Conservation (phyloP, 2,888 invertebrate species). For the Stictocephala bisonia region DNA sequence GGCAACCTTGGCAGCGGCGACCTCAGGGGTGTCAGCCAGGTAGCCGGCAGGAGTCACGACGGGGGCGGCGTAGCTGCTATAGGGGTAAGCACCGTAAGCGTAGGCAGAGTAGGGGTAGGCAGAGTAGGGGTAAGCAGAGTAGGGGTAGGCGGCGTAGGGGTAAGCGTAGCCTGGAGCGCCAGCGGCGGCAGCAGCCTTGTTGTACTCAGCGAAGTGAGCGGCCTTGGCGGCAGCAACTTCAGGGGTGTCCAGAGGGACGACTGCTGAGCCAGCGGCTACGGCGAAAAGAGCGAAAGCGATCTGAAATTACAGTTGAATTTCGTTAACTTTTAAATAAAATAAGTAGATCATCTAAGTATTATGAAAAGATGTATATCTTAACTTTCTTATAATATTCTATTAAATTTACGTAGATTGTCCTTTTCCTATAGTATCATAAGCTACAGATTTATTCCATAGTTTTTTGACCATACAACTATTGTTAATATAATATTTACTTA, state of each 20-base stretch:
- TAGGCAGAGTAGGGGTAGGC: conserved; percentile 34
- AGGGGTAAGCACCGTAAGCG: conserved; percentile 30
- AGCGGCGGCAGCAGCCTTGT: conserved; percentile 32
- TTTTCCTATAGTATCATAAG: too few relatives aligned
- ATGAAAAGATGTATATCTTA: too few relatives aligned
- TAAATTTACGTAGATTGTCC: too few relatives aligned
- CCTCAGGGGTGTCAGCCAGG: conserved; percentile 43
- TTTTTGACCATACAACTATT: too few relatives aligned
- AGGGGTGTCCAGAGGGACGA: conserved; percentile 37
- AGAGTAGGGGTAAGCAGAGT: not conserved
- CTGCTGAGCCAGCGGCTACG: not conserved
- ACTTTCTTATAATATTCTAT: too few relatives aligned
- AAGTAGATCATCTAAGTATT: too few relatives aligned
- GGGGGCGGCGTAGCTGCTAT: conserved; percentile 32
- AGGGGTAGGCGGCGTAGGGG: conserved; percentile 11
- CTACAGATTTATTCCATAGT: too few relatives aligned
- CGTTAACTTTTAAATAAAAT: too few relatives aligned
- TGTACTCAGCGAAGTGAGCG: conserved; percentile 41
- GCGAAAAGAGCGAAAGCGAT: not conserved
- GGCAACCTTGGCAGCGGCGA: conserved; percentile 32
- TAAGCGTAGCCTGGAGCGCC: conserved; percentile 21
- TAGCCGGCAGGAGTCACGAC: conserved; percentile 25
- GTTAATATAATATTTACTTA: too few relatives aligned
- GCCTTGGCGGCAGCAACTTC: conserved; percentile 47
- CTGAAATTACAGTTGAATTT: too few relatives aligned